These are phyloP conservation scores for Ichneumoninae sp. DNA, from an alignment of 2,888 invertebrate genomes.

Conservation along the genomic window DNA sequence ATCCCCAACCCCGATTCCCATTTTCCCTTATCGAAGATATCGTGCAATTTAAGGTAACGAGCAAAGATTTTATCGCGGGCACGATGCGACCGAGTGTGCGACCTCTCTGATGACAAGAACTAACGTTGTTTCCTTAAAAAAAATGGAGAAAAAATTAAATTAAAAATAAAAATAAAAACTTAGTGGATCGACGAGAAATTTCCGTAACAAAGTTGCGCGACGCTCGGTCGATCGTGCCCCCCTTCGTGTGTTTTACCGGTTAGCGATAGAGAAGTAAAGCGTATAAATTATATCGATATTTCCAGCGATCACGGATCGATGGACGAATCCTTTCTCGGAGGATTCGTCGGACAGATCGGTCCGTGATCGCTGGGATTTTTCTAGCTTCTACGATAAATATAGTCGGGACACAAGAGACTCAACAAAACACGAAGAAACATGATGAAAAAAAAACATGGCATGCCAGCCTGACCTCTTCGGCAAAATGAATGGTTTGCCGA, in stretches of 20 bases:
- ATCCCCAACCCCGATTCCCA: conserved; percentile 5
- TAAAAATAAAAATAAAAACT: conserved; percentile 3
- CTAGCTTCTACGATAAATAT: conserved; percentile 58
- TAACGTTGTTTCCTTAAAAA: conserved; percentile 14
- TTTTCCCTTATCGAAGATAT: conserved; percentile 73
- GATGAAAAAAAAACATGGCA: conserved; percentile 22
- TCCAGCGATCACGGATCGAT: conserved; percentile 49
- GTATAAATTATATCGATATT: conserved; percentile 72
- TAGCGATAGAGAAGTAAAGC: conserved; percentile 71
- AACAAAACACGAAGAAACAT: conserved; percentile 10
- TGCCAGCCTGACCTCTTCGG: background rate
- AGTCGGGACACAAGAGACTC: conserved; percentile 52
- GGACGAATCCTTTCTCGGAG: background rate
- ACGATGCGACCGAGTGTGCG: conserved; percentile 57
- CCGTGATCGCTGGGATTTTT: conserved; percentile 43
- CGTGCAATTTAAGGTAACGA: conserved; percentile 78
- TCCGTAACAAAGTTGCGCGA: conserved; percentile 16
- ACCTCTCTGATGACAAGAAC: conserved; percentile 1
- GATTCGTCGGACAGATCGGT: background rate
- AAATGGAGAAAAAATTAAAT: background rate
- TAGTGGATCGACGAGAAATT: background rate
- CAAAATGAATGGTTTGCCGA: background rate
- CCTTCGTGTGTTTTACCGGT: conserved; percentile 80
- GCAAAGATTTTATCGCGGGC: conserved; percentile 71
- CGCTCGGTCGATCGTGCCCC: conserved; percentile 56